Conservation (phyloP, 2,113 vertebrate species). For the Perca schrenkii region DNA sequence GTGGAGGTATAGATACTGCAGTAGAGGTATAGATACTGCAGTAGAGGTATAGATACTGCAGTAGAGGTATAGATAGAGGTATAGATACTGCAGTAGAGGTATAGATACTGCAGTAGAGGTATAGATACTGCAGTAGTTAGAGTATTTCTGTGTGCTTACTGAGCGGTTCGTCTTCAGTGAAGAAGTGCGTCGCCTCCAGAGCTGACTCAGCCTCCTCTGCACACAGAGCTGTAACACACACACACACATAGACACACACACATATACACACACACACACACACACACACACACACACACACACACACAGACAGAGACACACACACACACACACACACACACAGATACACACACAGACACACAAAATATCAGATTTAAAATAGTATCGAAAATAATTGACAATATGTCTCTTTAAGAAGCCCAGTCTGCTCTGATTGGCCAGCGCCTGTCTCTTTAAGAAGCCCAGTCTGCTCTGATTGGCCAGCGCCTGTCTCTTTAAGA, state of each 20-base stretch:
- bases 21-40: background rate
- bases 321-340: too few relatives aligned
- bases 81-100: background rate
- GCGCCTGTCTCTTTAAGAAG: too few relatives aligned
- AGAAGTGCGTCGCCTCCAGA: slow-evolving; percentile 92
- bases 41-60: background rate
- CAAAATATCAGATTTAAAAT: too few relatives aligned
- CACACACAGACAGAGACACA: too few relatives aligned
- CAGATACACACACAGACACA: too few relatives aligned
- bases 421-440: too few relatives aligned
- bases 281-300: background rate
- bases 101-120: background rate
- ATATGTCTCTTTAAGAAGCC: too few relatives aligned
- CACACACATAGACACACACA: background rate
- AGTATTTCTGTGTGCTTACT: slow-evolving; percentile 75
- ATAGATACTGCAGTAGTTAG: background rate
- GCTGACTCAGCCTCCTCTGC: slow-evolving; percentile 95
- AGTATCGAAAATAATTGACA: too few relatives aligned
- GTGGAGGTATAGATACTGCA: background rate
- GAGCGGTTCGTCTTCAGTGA: slow-evolving; percentile 89
- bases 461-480: too few relatives aligned
- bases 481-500: too few relatives aligned
- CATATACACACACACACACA: background rate
- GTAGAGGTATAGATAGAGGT: background rate
- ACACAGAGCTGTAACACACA: slow-evolving; percentile 86